Base-by-base conservation (phyloP, 2,888 invertebrate genomes). In the Autographa gamma region DNA sequence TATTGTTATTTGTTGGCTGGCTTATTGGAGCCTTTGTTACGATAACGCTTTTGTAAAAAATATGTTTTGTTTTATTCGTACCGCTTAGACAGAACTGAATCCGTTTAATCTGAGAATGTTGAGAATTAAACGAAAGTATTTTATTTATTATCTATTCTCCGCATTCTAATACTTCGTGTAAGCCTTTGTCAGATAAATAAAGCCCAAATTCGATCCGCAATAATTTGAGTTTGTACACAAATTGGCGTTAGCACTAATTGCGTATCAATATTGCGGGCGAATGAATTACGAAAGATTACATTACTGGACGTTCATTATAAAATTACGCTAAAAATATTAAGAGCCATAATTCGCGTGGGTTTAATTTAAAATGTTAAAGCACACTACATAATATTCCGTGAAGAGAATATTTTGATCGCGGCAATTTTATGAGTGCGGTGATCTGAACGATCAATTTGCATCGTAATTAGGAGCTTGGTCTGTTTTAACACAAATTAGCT, bases 401-500 rank as follows among this genome's bases (percentile, higher is more conserved):
- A 78, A 76, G 79, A 74, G 81, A 79, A 85, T 84, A 88, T 88
- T 88, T 86, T 88, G 87, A 87, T 86, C 84, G 83, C 80, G 82
- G 83, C 85, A 83, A 88, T 90, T 91, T 92, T 92, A 92, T 92
- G 90, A 91, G 89, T 89, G 87, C 86, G 89, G 86, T 90, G 90
- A 93, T 90, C 89, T 88, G 89, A 90, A 90, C 92, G 91, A 92
- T 92, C 92, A 93, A 95, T 94, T 95, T 94, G 93, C 93, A 95
- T 95, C 82, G 87, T 93, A 94, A 95, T 94, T 92, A 93, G 90
- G 89, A 90, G 89, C 91, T 91, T 86, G 89, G 88, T 90, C 86
- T 90, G 90, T 91, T 93, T 92, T 90, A 90, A 92, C 90, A 90
- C 92, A 93, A 93, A 93, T 94, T 93, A 93, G 88, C 90, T 91